Evolutionary conservation across 2,113 vertebrate species (phyloP).

Genomic region (Malurus melanocephalus): DNA sequence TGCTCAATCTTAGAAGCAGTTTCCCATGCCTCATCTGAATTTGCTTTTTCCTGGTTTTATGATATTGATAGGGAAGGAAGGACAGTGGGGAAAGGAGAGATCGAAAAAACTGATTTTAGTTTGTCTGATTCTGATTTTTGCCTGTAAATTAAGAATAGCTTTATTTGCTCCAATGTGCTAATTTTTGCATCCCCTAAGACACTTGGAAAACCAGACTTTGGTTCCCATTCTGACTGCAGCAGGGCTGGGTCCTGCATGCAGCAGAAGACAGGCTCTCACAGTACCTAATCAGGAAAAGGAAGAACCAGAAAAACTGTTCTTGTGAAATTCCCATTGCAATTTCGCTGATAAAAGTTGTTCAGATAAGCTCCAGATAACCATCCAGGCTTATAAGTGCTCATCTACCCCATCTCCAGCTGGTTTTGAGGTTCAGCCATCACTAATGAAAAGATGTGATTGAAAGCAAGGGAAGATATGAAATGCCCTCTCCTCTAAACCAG

Average conservation of each 20-base stretch:
- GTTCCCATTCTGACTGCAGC: neutral
- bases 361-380: constrained; percentile 53
- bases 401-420: constrained; percentile 44
- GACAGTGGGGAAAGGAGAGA: accelerated
- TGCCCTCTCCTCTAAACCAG: constrained; percentile 14
- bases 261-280: neutral
- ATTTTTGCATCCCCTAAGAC: neutral
- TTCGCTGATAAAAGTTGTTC: constrained; percentile 32
- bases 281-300: neutral
- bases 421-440: constrained; percentile 37
- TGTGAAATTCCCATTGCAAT: constrained; percentile 26
- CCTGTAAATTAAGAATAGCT: neutral
- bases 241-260: neutral
- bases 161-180: neutral
- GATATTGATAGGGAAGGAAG: neutral
- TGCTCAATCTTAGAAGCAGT: neutral
- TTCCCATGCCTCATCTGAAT: neutral
- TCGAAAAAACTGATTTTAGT: neutral
- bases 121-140: neutral
- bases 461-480: constrained; percentile 18
- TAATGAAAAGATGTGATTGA: constrained; percentile 50
- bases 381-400: constrained; percentile 28
- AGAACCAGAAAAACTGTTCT: neutral
- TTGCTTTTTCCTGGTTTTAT: neutral
- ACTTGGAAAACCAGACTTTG: neutral